These are phyloP conservation scores for Thalassoma bifasciatum DNA, from an alignment of 2,113 vertebrate species.

Conservation along the genomic window DNA sequence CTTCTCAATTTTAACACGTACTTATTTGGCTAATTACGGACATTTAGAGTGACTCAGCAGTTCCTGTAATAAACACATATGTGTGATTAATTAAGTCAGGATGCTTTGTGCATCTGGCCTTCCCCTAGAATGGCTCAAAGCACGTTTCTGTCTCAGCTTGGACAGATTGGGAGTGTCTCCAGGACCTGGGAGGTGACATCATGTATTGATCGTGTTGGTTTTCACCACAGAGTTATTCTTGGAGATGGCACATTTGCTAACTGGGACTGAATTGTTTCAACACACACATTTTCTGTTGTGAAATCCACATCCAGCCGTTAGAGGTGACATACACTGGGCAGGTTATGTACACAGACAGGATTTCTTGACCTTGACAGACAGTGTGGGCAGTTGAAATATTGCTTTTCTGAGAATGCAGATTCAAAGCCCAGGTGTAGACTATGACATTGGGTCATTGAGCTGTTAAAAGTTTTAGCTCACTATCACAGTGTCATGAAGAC, in stretches of 20 bases:
- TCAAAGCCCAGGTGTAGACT: slow-evolving; percentile 45
- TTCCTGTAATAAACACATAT: slow-evolving; percentile 68
- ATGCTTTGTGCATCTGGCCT: slow-evolving; percentile 36
- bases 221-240: slow-evolving; percentile 21
- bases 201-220: slow-evolving; percentile 27
- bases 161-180: slow-evolving; percentile 11
- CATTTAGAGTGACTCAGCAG: slow-evolving; percentile 55
- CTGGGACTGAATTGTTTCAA: neutral
- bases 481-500: neutral
- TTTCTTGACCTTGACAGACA: slow-evolving; percentile 42
- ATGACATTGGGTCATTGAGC: slow-evolving; percentile 15
- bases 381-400: slow-evolving; percentile 41
- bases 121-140: slow-evolving; percentile 41
- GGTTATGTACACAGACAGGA: slow-evolving; percentile 39
- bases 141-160: slow-evolving; percentile 17
- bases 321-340: slow-evolving; percentile 20
- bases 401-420: slow-evolving; percentile 35
- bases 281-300: neutral
- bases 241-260: neutral
- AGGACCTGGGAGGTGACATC: slow-evolving; percentile 5
- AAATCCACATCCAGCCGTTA: neutral
- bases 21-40: slow-evolving; percentile 55
- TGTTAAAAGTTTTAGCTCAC: neutral
- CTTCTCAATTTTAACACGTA: slow-evolving; percentile 40
- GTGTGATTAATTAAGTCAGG: slow-evolving; percentile 67